Evolutionary conservation across 1,140 invertebrate genomes (phyloP), one percentile per base, ranked within the genome.

Genomic region (Zaprionus tsacasi): DNA sequence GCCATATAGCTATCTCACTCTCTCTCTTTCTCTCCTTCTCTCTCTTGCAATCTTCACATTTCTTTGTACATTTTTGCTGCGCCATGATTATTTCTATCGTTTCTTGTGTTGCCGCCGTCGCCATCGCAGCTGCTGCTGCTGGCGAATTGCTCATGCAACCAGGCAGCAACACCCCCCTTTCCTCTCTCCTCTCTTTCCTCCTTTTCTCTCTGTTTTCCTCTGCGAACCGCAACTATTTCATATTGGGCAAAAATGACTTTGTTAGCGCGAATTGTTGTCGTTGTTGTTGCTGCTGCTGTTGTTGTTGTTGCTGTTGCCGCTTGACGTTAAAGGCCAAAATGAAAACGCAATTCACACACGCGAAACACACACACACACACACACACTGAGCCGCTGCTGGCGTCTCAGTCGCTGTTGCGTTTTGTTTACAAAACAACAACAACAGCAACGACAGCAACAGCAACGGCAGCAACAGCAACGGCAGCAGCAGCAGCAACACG

Each of bases 401-500:
- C 55, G 80, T 78, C 79, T 35, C 79, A 55, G 81, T 72, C 71
- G 52, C 21, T 50, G 60, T 61, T 45, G 38, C 50, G 76, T 71
- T 89, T 89, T 89, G 85, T 89, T 89, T 89, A 89, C 85, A 89
- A 89, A 88, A 78, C 80, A 87, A 89, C 66, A 69, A 55, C 60
- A 71, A 35, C 65, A 66, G 36, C 59, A 70, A n/a, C 59, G 38
- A 35, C 69, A 38, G 30, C 45, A 21, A 27, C 59, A 35, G 25
- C 55, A 30, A 77, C 38, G 13, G 4, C 36, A 38, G 1, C 36
- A n/a, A 45, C 69, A 40, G 33, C 48, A 27, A 43, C 60, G 35
- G 15, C 55, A 33, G 74, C 40, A 43, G 6, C 40, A 43, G 2
- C 40, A 15, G 30, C 60, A 70, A 21, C 52, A 54, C 35, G 79